phyloP scores from a whole-genome alignment of 2,797 vertebrate genomes.

The Tympanoctomys barrerae region DNA sequence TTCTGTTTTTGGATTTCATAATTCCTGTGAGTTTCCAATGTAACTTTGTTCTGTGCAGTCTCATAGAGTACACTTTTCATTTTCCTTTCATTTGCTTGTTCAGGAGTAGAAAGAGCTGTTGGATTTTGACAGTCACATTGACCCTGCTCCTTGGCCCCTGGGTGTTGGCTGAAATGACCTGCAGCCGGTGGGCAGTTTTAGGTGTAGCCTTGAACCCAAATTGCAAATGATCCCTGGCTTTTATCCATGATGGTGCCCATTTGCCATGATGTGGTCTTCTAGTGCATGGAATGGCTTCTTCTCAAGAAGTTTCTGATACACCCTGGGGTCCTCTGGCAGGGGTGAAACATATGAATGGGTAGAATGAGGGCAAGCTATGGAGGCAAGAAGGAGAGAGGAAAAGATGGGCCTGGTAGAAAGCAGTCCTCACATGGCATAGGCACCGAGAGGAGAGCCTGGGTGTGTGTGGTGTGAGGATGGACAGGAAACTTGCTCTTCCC shows the following conservation, averaged over 20 bases:
- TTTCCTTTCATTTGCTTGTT: not conserved
- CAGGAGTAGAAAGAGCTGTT: not conserved
- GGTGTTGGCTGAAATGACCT: not conserved
- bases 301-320: not conserved
- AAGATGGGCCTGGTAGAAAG: not conserved
- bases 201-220: not conserved
- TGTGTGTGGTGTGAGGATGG: not conserved
- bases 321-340: not conserved
- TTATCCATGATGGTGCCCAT: not conserved
- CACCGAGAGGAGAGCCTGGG: not conserved
- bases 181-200: not conserved
- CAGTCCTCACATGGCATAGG: fast-evolving
- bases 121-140: not conserved
- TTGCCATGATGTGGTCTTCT: not conserved
- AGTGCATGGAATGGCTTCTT: not conserved
- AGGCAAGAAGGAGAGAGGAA: not conserved
- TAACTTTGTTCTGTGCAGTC: not conserved
- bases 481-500: not conserved
- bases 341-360: too few species aligned
- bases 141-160: not conserved
- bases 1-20: not conserved
- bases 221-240: not conserved
- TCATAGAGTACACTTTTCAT: not conserved
- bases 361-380: not conserved
- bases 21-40: not conserved